A percentile compares a stretch with the other conserved stretches of the same genome.
Evolutionary conservation across 1,140 invertebrate genomes (phyloP).

Genomic region (Bombyx mori): DNA sequence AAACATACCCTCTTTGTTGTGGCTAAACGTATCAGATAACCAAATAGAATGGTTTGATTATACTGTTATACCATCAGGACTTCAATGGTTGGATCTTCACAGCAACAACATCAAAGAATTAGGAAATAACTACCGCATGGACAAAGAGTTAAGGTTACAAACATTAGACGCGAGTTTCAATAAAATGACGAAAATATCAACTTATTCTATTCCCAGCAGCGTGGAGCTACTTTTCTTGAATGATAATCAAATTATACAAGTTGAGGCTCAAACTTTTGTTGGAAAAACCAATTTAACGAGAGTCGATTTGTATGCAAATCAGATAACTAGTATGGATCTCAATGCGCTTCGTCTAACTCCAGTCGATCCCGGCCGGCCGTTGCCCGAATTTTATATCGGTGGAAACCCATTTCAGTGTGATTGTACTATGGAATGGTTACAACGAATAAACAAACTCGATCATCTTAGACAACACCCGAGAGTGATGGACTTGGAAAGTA

Average conservation of each 20-base stretch:
- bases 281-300: constrained; percentile 86
- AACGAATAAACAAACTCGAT: constrained; percentile 83
- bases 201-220: constrained; percentile 81
- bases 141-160: constrained; percentile 79
- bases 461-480: constrained; percentile 85
- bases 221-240: constrained; percentile 86
- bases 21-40: constrained; percentile 94
- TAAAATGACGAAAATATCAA: constrained; percentile 79
- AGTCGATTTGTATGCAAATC: constrained; percentile 89
- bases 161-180: constrained; percentile 89
- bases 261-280: constrained; percentile 87
- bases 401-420: constrained; percentile 91
- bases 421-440: constrained; percentile 91
- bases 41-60: constrained; percentile 93
- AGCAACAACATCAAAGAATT: constrained; percentile 89
- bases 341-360: constrained; percentile 82
- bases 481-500: constrained; percentile 91
- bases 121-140: constrained; percentile 81
- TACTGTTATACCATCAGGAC: constrained; percentile 82
- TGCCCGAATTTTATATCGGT: constrained; percentile 90
- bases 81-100: constrained; percentile 93
- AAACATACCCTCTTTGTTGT: constrained; percentile 85
- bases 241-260: constrained; percentile 84
- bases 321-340: constrained; percentile 85
- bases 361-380: constrained; percentile 75